Base-by-base conservation (phyloP, 2,797 vertebrate genomes). In the Myoxocephalus aenaeus region DNA sequence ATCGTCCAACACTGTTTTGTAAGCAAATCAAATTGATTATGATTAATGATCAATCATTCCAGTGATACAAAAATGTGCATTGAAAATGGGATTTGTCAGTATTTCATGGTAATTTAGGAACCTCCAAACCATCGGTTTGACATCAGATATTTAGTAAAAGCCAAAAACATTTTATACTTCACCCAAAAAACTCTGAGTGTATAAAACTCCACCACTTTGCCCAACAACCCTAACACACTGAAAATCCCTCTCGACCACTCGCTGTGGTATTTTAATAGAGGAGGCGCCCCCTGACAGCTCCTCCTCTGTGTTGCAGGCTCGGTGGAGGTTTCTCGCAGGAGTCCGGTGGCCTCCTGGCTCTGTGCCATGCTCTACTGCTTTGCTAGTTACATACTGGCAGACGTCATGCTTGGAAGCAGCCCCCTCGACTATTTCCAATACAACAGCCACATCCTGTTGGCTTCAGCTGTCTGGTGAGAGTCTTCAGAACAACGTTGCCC, bases 351-450 rank as follows among this genome's bases (percentile, higher is more conserved):
- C 5, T 99, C 98, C 58, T 99, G 98, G 98, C 94, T 98, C n/a
- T 97, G 96, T 0, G 98, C 98, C 42, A 99, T 99, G 98, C 96
- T 99, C 22, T 98, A 99, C 91, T 99, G 98, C 92, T 99, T 99
- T 2, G 97, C 97, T 50, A 99, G 98, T 81, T 99, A 99, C 92
- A 97, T 99, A 82, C 93, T 99, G 27, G 98, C 98, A 15, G 97
- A 97, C 87, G 86, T 99, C 79, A 92, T 99, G 76, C 97, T 99
- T 0, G 98, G 98, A 67, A 95, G 96, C 86, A 95, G 97, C 51
- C 95, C 97, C 48, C 42, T 99, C 0, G 95, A 96, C 87, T 96
- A 97, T 87, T 99, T 99, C 95, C 97, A 98, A 90, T 95, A 99
- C 94, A 99, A 97, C 93, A 95, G 96, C 90, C 98, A 97, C 44